A percentile compares a stretch with the other conserved stretches of the same genome.
Evolutionary conservation across 2,888 invertebrate genomes (phyloP).

Genomic region (Lithophane ornitopus): DNA sequence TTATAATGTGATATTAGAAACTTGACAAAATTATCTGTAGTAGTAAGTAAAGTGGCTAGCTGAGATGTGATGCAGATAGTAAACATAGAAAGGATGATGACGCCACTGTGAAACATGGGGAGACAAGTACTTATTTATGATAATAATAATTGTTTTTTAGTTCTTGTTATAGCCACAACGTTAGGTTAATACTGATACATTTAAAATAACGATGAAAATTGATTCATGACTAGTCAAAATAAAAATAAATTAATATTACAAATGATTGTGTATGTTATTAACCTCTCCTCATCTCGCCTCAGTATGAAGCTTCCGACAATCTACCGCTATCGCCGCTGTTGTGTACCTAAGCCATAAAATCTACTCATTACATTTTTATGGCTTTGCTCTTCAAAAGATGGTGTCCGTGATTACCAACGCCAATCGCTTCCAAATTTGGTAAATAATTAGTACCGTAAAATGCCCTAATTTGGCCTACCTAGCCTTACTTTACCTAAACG

Average conservation of each 20-base stretch:
- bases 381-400: no score
- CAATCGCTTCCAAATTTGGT: no score
- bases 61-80: constrained; percentile 4
- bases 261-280: constrained; percentile 57
- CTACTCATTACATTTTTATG: no score
- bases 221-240: constrained; percentile 86
- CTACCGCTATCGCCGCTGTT: not conserved
- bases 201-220: constrained; percentile 71
- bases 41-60: constrained; percentile 43
- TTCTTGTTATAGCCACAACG: constrained; percentile 53
- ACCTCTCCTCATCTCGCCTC: not conserved
- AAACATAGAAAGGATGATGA: not conserved
- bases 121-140: constrained; percentile 64
- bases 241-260: constrained; percentile 68
- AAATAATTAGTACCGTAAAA: no score
- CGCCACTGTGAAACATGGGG: constrained; percentile 25
- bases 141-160: constrained; percentile 56
- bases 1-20: constrained; percentile 65
- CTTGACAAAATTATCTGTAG: constrained; percentile 58
- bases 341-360: no score
- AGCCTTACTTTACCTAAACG: no score
- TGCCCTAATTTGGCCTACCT: no score
- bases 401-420: no score
- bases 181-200: constrained; percentile 57
- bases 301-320: not conserved